Evolutionary conservation across 2,113 vertebrate species (phyloP), one percentile per base, ranked within the genome.

Genomic region (Scophthalmus maximus): DNA sequence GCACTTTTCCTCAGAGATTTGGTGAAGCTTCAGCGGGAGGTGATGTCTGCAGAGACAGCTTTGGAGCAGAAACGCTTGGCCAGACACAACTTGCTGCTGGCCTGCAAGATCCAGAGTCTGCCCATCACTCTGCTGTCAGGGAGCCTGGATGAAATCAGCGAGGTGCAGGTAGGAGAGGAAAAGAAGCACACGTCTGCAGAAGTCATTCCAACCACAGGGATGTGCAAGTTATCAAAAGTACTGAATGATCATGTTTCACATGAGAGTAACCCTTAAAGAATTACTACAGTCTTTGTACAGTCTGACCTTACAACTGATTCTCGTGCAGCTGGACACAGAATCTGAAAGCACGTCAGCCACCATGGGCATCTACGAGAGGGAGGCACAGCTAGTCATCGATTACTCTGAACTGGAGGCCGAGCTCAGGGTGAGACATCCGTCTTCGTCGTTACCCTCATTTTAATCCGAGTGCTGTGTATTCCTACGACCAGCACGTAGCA

Each of bases 21-120:
- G 77, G 83, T 79, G 46, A 96, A 94, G 69, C 63, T 94, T 32
- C 96, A 98, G 82, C 95, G 92, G 40, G 92, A 96, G 86, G 83
- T 91, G 26, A 74, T 93, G 53, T 78, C 79, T 8, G 25, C 92
- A 14, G 96, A 99, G 83, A 85, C 84, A 0, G 78, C 91, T n/a
- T 64, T 98, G 86, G 98, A 99, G 81, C 95, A 95, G 52, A 94
- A 93, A 40, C 93, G 85, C 15, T 60, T 97, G 46, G 90, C 90
- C 56, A 87, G 89, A 78, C 98, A 99, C 82, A 99, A 98, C 74
- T 6, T 96, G 42, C 93, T 99, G 61, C 92, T 98, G 27, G 91
- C 88, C 51, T 98, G 96, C 84, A 99, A 98, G 83, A 93, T 99
- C 27, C 89, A 95, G 52, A 76, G 91, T 79, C 83, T 97, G 47